Evolutionary conservation across 2,113 vertebrate species (phyloP), one percentile per base, ranked within the genome.

Genomic region (Neogale vison): DNA sequence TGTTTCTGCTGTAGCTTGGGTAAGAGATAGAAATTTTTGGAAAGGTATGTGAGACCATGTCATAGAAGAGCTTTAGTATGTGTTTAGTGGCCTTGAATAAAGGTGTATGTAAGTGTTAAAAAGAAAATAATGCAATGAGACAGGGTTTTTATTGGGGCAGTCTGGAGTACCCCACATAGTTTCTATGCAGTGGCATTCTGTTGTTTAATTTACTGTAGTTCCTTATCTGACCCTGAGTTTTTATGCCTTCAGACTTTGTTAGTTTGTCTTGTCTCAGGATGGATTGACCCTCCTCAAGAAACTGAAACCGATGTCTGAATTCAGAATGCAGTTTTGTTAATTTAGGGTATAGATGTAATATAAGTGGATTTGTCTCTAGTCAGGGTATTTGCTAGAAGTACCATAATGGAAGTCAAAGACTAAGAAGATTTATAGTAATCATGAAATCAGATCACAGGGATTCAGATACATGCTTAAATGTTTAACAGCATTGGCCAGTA

Each of bases 241-340:
- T 34, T 65, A 42, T 50, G 57, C 79, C 50, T 89, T 85, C 39
- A 57, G 23, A 69, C 31, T 61, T 67, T 95, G 59, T 74, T 69
- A 71, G 21, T 6, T 31, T 93, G 1, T 29, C 47, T 94, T 80
- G 55, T 94, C 31, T 96, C n/a, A 88, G 86, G 36, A 71, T 76
- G 63, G 26, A 80, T 34, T 94, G 20, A n/a, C 2, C 63, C 12
- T 84, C 36, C 76, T 95, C 63, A 96, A 42, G 14, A 87, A 72
- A 86, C 36, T 86, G 59, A 96, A 92, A 86, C 79, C 34, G 34
- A 86, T 86, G 45, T 88, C 74, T 88, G 63, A 92, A 69, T 83
- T 92, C 79, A 95, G 45, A 95, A 72, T 79, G 55, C 50, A 69
- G 45, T 86, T 88, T 92, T 87, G 67, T 91, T 93, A 89, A 79